These are phyloP conservation scores for Fragum sueziense DNA, from an alignment of 2,888 invertebrate genomes.

Conservation along the genomic window DNA sequence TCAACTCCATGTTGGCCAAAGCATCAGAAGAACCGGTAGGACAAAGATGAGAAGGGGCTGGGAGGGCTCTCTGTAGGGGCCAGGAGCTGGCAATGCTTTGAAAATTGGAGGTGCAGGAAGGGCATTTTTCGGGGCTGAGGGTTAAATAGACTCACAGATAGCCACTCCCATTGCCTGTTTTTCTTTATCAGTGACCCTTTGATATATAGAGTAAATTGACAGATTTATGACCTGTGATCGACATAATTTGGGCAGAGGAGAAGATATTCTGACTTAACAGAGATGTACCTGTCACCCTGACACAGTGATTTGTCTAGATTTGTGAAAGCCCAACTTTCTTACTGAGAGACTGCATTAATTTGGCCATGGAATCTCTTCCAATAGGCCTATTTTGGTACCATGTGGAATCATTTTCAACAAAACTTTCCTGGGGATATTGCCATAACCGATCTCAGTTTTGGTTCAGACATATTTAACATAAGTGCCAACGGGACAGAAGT, in stretches of 20 bases:
- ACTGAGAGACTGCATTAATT: slow-evolving; percentile 20
- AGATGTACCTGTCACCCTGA: slow-evolving; percentile 10
- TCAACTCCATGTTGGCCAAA: too few relatives aligned
- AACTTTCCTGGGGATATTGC: slow-evolving; percentile 17
- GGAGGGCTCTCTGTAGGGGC: too few relatives aligned
- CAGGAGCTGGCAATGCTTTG: not conserved
- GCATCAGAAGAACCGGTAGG: too few relatives aligned
- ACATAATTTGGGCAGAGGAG: slow-evolving; percentile 17
- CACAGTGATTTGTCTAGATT: slow-evolving; percentile 22
- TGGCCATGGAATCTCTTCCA: slow-evolving; percentile 15
- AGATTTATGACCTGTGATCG: slow-evolving; percentile 7
- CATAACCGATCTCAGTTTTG: slow-evolving; percentile 13
- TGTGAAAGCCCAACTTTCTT: not conserved
- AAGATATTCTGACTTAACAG: not conserved
- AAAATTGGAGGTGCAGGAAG: not conserved
- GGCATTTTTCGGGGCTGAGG: not conserved
- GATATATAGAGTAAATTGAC: not conserved
- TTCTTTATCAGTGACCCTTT: not conserved
- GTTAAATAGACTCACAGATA: not conserved
- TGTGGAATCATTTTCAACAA: not conserved
- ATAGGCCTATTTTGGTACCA: slow-evolving; percentile 28
- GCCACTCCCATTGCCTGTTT: not conserved
- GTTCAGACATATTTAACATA: slow-evolving; percentile 12
- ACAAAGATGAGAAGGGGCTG: too few relatives aligned
- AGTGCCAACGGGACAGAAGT: slow-evolving; percentile 6